Conservation (phyloP, 2,888 invertebrate genomes). For the Leptinotarsa juncta region DNA sequence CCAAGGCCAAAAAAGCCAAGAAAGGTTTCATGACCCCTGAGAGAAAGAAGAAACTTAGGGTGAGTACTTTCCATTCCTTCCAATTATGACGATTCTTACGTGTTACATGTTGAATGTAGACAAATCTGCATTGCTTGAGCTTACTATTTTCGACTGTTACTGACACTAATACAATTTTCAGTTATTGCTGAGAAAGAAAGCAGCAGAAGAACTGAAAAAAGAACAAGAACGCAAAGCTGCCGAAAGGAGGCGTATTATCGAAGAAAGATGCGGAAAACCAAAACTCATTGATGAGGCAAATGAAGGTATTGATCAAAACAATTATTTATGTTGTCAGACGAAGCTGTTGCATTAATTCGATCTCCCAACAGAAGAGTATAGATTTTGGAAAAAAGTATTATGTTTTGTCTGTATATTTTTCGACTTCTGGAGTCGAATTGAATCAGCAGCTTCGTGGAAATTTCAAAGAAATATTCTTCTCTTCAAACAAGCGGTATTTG, state of each 20-base stretch:
- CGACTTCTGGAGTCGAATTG: background rate
- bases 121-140: no score
- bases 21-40: conserved; percentile 99
- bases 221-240: conserved; percentile 99
- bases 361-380: background rate
- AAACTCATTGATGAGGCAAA: conserved; percentile 92
- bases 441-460: background rate
- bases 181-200: conserved; percentile 99
- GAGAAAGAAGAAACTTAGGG: conserved; percentile 99
- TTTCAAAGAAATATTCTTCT: background rate
- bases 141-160: no score
- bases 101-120: no score
- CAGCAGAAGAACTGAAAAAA: conserved; percentile 99
- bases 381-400: no score
- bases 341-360: background rate
- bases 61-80: conserved; percentile 67
- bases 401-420: background rate
- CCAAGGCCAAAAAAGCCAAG: conserved; percentile 98
- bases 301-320: conserved; percentile 79
- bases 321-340: background rate
- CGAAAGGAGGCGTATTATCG: conserved; percentile 96
- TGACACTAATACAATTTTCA: conserved; percentile 61
- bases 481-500: background rate
- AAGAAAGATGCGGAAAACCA: conserved; percentile 93
- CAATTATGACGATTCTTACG: background rate